phyloP scores from a whole-genome alignment of 2,888 invertebrate genomes.

The Rotaria macrura region DNA sequence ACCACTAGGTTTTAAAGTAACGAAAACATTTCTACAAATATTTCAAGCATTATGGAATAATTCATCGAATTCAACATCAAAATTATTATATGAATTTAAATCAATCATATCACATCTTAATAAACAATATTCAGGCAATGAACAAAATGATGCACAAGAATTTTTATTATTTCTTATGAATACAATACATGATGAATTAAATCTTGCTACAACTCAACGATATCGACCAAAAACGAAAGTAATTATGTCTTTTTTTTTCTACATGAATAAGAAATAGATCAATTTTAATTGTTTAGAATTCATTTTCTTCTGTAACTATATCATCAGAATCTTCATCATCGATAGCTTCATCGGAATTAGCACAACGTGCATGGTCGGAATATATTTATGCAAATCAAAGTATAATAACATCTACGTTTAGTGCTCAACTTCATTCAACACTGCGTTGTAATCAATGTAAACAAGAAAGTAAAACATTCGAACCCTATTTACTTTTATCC shows the following conservation, averaged over 20 bases:
- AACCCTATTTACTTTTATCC: constrained; percentile 38
- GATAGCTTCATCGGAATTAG: neutral
- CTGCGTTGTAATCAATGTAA: constrained; percentile 14
- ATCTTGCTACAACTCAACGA: constrained; percentile 76
- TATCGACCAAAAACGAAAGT: neutral
- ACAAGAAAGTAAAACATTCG: constrained; percentile 18
- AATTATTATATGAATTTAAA: constrained; percentile 54
- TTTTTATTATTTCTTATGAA: constrained; percentile 87
- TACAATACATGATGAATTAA: constrained; percentile 89
- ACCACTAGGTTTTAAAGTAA: neutral
- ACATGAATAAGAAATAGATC: no score
- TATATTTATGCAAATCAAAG: constrained; percentile 38
- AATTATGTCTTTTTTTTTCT: no score
- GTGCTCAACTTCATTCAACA: constrained; percentile 20
- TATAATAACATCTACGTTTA: constrained; percentile 22
- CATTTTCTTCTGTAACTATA: neutral
- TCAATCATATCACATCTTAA: constrained; percentile 82
- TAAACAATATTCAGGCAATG: constrained; percentile 73
- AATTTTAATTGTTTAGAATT: neutral
- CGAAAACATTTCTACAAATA: neutral
- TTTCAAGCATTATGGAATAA: constrained; percentile 14
- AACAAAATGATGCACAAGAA: constrained; percentile 92
- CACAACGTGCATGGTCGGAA: neutral
- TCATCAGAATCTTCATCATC: no score
- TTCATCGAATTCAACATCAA: constrained; percentile 35